These are phyloP conservation scores for Hoplodrina blanda DNA, from an alignment of 2,888 invertebrate genomes.

Conservation along the genomic window DNA sequence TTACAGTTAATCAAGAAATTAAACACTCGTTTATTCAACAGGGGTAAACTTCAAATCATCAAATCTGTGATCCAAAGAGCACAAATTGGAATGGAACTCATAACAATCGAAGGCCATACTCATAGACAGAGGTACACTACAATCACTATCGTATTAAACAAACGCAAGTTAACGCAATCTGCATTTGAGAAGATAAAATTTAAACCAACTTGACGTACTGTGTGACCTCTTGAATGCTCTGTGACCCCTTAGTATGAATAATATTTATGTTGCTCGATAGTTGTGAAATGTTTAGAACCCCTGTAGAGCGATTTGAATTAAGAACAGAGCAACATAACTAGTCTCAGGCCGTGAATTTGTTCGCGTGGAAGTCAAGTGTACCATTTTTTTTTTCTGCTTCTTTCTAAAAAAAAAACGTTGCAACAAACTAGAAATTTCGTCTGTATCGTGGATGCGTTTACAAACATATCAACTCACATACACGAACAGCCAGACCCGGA, in stretches of 20 bases:
- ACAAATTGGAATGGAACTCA: not conserved
- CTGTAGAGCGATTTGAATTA: not conserved
- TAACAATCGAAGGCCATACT: conserved; percentile 27
- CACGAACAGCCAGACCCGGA: no score
- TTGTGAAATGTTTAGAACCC: not conserved
- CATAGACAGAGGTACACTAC: not conserved
- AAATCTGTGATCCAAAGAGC: conserved; percentile 2
- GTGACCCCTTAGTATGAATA: conserved; percentile 2
- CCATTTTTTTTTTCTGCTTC: no score
- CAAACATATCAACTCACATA: no score
- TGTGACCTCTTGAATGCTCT: conserved; percentile 5
- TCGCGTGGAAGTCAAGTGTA: no score
- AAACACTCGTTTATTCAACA: conserved; percentile 6
- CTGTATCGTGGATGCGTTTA: no score
- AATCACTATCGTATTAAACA: not conserved
- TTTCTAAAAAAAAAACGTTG: no score
- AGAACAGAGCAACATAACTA: not conserved
- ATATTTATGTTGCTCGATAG: not conserved
- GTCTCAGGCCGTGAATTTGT: not conserved
- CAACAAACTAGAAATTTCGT: no score
- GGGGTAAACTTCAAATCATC: conserved; percentile 3
- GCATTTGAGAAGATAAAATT: not conserved
- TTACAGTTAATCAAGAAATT: not conserved
- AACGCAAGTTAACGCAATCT: conserved; percentile 12
- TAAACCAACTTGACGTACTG: not conserved